Evolutionary conservation across 2,797 vertebrate species (phyloP).

Genomic region (Otolemur crassicaudatus): DNA sequence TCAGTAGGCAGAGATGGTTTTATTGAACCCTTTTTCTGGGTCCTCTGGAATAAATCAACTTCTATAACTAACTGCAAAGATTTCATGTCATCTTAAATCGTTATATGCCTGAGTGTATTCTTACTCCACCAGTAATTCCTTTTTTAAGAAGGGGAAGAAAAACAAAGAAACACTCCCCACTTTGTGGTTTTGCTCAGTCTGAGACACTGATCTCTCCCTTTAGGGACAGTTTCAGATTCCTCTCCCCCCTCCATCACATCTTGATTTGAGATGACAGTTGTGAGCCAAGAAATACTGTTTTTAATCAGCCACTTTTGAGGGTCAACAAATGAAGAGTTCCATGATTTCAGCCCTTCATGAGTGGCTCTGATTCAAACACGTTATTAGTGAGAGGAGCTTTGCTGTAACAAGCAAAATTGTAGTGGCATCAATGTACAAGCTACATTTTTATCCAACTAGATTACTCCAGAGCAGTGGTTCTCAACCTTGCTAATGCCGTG

Average conservation of each 20-base stretch:
- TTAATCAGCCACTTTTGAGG: constrained; percentile 27
- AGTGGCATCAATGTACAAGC: neutral
- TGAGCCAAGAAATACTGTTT: neutral
- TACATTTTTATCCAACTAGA: constrained; percentile 1
- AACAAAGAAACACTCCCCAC: constrained; percentile 78
- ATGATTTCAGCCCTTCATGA: neutral
- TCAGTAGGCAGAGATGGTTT: constrained; percentile 74
- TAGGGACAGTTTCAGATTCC: constrained; percentile 56
- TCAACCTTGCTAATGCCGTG: too few relatives aligned
- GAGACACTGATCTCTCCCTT: constrained; percentile 79
- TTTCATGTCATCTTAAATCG: constrained; percentile 82
- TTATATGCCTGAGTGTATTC: constrained; percentile 73
- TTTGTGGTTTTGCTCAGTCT: constrained; percentile 75
- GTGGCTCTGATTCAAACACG: neutral
- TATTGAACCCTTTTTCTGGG: constrained; percentile 62
- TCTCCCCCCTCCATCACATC: neutral
- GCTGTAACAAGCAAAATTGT: neutral
- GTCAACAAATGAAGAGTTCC: neutral
- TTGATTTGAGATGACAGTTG: neutral
- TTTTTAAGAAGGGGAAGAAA: constrained; percentile 57
- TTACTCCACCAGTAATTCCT: constrained; percentile 83
- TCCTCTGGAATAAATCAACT: constrained; percentile 79
- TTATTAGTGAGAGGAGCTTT: constrained; percentile 28
- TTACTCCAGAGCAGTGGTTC: neutral
- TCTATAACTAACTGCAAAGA: constrained; percentile 82